These are phyloP conservation scores for Zoanthus solanderi DNA, from an alignment of 92 coral and sea anemone genomes.

Conservation along the genomic window DNA sequence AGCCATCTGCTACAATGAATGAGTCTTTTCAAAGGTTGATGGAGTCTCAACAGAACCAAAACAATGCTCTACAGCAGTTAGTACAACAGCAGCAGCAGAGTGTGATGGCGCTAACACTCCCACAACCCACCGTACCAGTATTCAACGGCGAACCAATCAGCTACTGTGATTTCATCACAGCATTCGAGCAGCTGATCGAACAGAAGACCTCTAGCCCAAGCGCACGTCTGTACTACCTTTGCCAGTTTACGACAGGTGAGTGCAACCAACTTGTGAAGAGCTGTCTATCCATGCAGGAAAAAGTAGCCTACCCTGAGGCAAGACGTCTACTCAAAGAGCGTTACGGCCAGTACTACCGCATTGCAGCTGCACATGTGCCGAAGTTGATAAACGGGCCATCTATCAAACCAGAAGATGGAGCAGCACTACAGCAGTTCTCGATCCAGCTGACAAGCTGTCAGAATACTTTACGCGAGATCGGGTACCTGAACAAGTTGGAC, in stretches of 20 bases:
- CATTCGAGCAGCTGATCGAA: conserved; percentile 56
- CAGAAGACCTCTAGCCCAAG: conserved; percentile 44
- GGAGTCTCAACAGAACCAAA: conserved; percentile 45
- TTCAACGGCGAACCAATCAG: conserved; percentile 50
- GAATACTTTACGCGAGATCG: conserved; percentile 49
- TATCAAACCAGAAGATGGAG: conserved; percentile 50
- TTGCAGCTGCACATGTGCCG: conserved; percentile 43
- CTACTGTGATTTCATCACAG: conserved; percentile 56
- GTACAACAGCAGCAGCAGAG: conserved; percentile 59
- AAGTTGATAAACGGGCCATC: conserved; percentile 12
- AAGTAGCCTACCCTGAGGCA: conserved; percentile 41
- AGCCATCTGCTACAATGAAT: background rate
- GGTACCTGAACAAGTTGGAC: conserved; percentile 41
- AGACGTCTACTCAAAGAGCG: conserved; percentile 39
- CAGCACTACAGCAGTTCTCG: conserved; percentile 46
- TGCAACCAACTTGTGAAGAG: conserved; percentile 34
- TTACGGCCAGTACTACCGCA: conserved; percentile 36
- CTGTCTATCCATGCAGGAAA: conserved; percentile 35
- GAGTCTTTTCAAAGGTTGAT: conserved; percentile 27
- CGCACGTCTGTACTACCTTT: conserved; percentile 50
- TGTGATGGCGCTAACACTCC: conserved; percentile 59
- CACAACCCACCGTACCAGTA: conserved; percentile 53
- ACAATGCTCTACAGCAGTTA: conserved; percentile 37
- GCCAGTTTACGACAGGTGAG: conserved; percentile 46
- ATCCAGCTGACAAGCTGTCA: conserved; percentile 48